Evolutionary conservation across 2,113 vertebrate genomes (phyloP).

Genomic region (Neotoma lepida): DNA sequence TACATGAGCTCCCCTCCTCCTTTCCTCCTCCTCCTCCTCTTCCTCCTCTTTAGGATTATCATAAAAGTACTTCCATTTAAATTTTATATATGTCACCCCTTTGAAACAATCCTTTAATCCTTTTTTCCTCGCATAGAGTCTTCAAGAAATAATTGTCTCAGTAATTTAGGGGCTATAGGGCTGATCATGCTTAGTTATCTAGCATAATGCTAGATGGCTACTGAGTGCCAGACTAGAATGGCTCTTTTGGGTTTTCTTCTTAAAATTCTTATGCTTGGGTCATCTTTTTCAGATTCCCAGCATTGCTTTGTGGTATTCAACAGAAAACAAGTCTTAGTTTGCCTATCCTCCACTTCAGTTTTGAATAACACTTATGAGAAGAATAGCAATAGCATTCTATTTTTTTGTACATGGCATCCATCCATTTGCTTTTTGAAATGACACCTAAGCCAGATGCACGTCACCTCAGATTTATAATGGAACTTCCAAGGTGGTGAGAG

Average conservation of each 20-base stretch:
- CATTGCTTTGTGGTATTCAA: not conserved
- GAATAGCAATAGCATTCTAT: conserved; percentile 53
- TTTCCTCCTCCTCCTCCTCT: not conserved
- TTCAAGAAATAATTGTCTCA: conserved; percentile 30
- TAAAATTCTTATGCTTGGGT: conserved; percentile 31
- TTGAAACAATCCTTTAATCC: conserved; percentile 27
- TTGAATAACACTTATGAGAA: conserved; percentile 52
- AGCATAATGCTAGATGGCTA: not conserved
- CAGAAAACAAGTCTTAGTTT: conserved; percentile 39
- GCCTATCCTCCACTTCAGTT: not conserved
- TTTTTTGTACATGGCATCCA: conserved; percentile 50
- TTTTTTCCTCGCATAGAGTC: not conserved
- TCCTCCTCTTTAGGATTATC: not conserved
- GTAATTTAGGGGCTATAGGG: not conserved
- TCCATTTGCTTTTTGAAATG: conserved; percentile 59
- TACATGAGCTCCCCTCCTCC: not conserved
- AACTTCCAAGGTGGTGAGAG: conserved; percentile 10
- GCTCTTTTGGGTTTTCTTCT: not conserved
- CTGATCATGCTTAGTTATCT: not conserved
- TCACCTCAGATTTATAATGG: conserved; percentile 54
- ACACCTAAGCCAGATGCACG: conserved; percentile 53
- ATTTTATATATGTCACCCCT: conserved; percentile 23
- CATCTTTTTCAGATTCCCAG: conserved; percentile 19
- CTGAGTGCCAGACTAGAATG: not conserved
- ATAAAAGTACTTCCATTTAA: conserved; percentile 26